Evolutionary conservation across 1,140 invertebrate genomes (phyloP), one percentile per base, ranked within the genome.

Genomic region (Ceratosolen fusciceps): DNA sequence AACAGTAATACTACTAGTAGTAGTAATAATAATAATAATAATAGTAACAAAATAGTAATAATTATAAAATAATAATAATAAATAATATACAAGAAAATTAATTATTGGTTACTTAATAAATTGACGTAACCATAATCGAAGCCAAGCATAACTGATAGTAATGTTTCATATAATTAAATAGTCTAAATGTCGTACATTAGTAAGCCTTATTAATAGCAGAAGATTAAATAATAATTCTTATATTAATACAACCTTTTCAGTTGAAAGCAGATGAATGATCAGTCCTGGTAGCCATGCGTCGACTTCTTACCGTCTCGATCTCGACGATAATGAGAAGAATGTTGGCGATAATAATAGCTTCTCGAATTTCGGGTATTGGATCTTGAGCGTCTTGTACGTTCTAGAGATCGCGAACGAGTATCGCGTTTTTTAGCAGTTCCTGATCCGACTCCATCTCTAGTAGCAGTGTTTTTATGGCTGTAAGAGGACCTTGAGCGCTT

Each of bases 221-320:
- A 58, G 19, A 10, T 71, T 26, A 12, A 71, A 24, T 71, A 71
- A 71, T 52, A 49, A 72, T 60, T 60, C 16, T 62, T 47, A 47
- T 47, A 62, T 85, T 73, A 80, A 88, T 90, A 90, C 88, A 89
- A 90, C 88, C 88, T 90, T 90, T 77, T 78, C 31, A 79, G n/a
- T 62, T 58, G 16, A 56, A 2, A 77, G 77, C 39, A 47, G 70
- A 31, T 79, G 82, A 75, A 79, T 54, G 81, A 80, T 90, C 85
- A 90, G 83, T 90, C 87, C 86, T 86, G 86, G 88, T 90, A 90
- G 77, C 88, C 88, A 86, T 87, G 89, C 62, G 87, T 85, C 72
- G 85, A 87, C 88, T 88, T 90, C 87, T 90, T 90, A 90, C 88
- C 88, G 81, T 90, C 89, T 78, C 89, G 88, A 84, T 89, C 85